Evolutionary conservation across 92 coral and sea anemone genomes (phyloP).

Genomic region (Zoanthus gigantus): DNA sequence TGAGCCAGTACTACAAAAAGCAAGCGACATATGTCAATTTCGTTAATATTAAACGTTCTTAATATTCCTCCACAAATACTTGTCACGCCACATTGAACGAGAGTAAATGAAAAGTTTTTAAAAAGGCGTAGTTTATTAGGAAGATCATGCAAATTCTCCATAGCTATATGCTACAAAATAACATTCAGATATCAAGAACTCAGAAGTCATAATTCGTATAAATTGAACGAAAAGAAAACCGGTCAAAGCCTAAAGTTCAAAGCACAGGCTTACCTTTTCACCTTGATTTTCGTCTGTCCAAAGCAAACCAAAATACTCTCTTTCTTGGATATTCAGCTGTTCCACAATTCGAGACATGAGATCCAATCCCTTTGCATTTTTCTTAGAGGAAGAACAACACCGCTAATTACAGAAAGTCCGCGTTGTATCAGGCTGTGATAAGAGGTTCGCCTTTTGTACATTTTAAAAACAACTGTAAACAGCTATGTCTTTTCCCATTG

Average conservation of each 20-base stretch:
- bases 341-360: conserved; percentile 87
- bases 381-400: conserved; percentile 64
- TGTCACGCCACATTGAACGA: conserved; percentile 27
- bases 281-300: conserved; percentile 80
- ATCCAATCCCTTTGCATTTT: conserved; percentile 93
- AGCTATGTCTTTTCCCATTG: neutral
- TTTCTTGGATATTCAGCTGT: conserved; percentile 85
- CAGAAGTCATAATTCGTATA: neutral
- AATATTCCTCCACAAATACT: neutral
- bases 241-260: neutral
- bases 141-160: neutral
- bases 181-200: neutral
- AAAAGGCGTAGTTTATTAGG: neutral
- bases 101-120: neutral
- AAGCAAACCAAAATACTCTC: conserved; percentile 94
- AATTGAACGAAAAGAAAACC: neutral
- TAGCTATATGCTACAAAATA: neutral
- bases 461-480: neutral
- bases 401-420: neutral
- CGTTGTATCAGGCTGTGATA: neutral
- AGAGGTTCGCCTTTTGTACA: neutral
- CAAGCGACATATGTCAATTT: conserved; percentile 17
- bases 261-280: conserved; percentile 72
- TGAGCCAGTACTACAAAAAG: conserved; percentile 85
- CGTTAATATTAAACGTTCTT: conserved; percentile 30